Conservation (phyloP, 2,113 vertebrate species). For the Lonchura striata region DNA sequence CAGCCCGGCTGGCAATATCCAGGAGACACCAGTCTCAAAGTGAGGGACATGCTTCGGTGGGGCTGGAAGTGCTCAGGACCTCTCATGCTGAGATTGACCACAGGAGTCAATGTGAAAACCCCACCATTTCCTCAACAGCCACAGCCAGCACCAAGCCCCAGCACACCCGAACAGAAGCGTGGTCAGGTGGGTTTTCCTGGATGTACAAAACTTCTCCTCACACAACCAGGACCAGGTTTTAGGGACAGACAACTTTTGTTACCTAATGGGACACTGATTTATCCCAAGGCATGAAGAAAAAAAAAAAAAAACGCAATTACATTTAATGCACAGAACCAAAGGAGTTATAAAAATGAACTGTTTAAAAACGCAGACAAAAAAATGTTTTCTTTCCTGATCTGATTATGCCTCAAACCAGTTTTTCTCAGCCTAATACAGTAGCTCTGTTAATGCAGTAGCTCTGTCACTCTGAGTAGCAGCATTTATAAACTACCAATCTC, state of each 20-base stretch:
- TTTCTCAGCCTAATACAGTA: conserved; percentile 2
- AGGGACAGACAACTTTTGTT: background rate
- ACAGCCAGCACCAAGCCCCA: background rate
- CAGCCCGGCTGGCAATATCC: background rate
- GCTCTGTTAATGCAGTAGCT: background rate
- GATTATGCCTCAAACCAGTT: background rate
- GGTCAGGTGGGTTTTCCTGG: background rate
- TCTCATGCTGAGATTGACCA: background rate
- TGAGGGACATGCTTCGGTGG: fast-evolving
- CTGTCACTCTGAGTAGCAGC: background rate
- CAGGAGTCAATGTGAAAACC: background rate
- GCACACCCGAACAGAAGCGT: background rate
- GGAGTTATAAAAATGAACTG: background rate
- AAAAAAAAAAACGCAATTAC: background rate
- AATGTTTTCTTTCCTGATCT: background rate
- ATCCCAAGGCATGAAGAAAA: background rate
- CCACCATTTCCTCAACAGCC: background rate
- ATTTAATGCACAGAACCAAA: background rate
- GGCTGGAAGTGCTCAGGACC: background rate
- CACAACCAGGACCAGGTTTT: background rate
- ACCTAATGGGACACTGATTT: background rate
- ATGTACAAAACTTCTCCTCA: background rate
- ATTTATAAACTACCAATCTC: background rate
- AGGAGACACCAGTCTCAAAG: background rate
- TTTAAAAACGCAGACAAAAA: background rate